A percentile compares a stretch with the other conserved stretches of the same genome.
phyloP scores from a whole-genome alignment of 2,113 vertebrate species.

The Trachemys scripta region DNA sequence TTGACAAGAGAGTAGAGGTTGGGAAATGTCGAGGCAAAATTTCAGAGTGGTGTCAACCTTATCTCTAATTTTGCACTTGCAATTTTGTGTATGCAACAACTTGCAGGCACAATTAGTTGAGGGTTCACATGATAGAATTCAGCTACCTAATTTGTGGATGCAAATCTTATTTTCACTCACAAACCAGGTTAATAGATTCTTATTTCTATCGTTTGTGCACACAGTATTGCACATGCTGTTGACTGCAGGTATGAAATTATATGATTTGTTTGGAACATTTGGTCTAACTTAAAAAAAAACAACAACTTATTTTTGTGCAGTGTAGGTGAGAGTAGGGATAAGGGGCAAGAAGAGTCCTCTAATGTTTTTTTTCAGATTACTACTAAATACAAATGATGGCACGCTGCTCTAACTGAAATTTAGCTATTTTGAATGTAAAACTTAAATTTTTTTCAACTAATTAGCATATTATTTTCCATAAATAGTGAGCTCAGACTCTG shows the following conservation, averaged over 20 bases:
- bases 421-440: neutral
- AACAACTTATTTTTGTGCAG: neutral
- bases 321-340: neutral
- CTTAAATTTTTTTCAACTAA: neutral
- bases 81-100: neutral
- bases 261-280: slow-evolving; percentile 5
- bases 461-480: neutral
- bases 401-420: neutral
- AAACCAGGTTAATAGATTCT: slow-evolving; percentile 31
- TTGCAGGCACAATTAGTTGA: slow-evolving; percentile 22
- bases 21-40: slow-evolving; percentile 19
- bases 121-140: slow-evolving; percentile 39
- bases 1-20: neutral
- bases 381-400: neutral
- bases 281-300: neutral
- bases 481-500: neutral
- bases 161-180: neutral
- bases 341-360: neutral
- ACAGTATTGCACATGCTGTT: slow-evolving; percentile 35
- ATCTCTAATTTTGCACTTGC: neutral
- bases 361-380: rapidly evolving
- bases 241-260: neutral
- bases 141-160: slow-evolving; percentile 32
- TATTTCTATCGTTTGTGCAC: slow-evolving; percentile 45
- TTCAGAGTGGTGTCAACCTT: neutral